Evolutionary conservation across 2,888 invertebrate species (phyloP), one percentile per base, ranked within the genome.

Genomic region (Cerceris rybyensis): DNA sequence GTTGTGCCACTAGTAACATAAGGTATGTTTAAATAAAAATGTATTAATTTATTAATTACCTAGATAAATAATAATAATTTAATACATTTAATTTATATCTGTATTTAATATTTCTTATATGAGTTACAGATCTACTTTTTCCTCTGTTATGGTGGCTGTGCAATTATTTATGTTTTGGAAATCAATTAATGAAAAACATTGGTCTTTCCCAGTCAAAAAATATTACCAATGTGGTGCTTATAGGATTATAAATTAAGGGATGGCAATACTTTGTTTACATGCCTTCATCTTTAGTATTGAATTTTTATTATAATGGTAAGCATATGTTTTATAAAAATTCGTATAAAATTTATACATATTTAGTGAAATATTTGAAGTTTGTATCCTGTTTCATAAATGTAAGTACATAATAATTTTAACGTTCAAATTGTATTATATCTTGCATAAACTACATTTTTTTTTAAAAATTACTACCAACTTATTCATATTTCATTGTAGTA

Each of bases 91-190:
- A 65, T 17, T n/a, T n/a, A n/a, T n/a, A n/a, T n/a, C n/a, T n/a
- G n/a, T 28, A 28, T 17, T 52, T 66, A 63, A 65, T 17, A 6
- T 50, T n/a, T 52, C 52, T 41, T 74, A 14, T 39, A 67, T 66
- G 43, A n/a, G 13, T 75, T 73, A 57, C 63, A 83, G 80, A 70
- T 79, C 58, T 70, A 60, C 43, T 42, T 76, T 79, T 78, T 80
- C 68, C 65, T 71, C 64, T 75, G 81, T 72, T 81, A 84, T 82
- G 84, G 64, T 84, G 81, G 70, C 65, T 82, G 74, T 68, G 67
- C 57, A 52, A 69, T 66, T 70, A 6, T 74, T 75, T 43, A 68
- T 59, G 74, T 55, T 59, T 70, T 74, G 67, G 66, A 65, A 77
- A 68, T 67, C 59, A 58, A 60, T 83, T 50, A 71, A 73, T 28